Evolutionary conservation across 2,113 vertebrate genomes (phyloP).

Genomic region (Neoarius graeffei): DNA sequence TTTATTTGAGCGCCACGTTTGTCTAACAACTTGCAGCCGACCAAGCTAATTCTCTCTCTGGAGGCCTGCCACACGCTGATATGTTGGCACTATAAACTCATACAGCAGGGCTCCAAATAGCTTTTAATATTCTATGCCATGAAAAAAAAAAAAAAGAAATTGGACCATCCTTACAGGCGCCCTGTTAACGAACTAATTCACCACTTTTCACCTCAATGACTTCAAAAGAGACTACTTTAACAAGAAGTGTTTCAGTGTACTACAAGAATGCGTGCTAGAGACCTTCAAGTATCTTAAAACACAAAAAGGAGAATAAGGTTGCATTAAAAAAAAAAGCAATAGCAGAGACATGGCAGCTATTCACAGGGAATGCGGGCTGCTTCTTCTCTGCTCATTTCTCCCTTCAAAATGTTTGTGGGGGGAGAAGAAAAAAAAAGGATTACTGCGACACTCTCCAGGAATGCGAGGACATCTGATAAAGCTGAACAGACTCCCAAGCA

Average conservation of each 20-base stretch:
- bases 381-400: background rate
- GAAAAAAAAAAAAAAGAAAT: slow-evolving; percentile 25
- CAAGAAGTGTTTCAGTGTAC: background rate
- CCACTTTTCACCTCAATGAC: slow-evolving; percentile 39
- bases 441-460: slow-evolving; percentile 2
- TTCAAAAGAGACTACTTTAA: slow-evolving; percentile 13
- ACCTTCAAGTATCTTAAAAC: background rate
- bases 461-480: background rate
- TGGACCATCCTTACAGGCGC: slow-evolving; percentile 13
- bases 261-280: background rate
- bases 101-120: slow-evolving; percentile 56
- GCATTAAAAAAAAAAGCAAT: background rate
- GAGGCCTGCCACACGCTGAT: slow-evolving; percentile 59
- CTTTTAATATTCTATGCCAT: slow-evolving; percentile 51
- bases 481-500: slow-evolving; percentile 21
- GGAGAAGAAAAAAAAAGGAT: background rate
- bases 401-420: background rate
- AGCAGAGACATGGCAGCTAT: background rate
- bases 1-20: slow-evolving; percentile 63
- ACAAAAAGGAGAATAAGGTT: background rate
- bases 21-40: slow-evolving; percentile 58
- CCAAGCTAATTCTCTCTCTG: slow-evolving; percentile 56
- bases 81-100: slow-evolving; percentile 55
- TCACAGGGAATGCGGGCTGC: background rate
- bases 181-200: slow-evolving; percentile 50